These are phyloP conservation scores for Xiphophorus hellerii DNA, from an alignment of 2,113 vertebrate species.

Conservation along the genomic window DNA sequence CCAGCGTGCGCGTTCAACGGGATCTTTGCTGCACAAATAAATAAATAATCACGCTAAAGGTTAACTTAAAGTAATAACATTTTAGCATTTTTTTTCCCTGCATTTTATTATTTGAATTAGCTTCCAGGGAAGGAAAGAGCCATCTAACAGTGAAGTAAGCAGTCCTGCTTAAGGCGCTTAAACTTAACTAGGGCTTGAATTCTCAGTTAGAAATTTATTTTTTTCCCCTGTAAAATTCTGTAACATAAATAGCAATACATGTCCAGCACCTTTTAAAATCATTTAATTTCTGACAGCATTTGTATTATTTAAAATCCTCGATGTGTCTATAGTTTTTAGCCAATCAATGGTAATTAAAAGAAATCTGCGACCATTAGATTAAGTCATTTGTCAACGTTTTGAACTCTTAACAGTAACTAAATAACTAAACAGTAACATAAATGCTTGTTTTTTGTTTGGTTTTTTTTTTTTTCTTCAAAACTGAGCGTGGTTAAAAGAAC, in stretches of 20 bases:
- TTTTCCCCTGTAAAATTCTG: neutral
- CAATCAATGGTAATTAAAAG: neutral
- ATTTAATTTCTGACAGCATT: too few relatives aligned
- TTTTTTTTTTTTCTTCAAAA: neutral
- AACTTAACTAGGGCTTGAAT: neutral
- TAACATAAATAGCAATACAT: too few relatives aligned
- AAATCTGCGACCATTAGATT: neutral
- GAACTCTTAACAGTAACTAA: too few relatives aligned
- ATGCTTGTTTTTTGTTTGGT: too few relatives aligned
- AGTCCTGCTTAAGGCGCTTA: neutral
- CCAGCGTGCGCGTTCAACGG: conserved; percentile 22
- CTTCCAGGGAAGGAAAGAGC: neutral
- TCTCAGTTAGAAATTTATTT: neutral
- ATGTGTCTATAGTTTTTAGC: neutral
- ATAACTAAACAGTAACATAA: neutral
- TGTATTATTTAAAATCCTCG: neutral
- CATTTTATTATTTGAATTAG: neutral
- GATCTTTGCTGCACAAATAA: conserved; percentile 40
- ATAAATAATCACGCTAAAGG: neutral
- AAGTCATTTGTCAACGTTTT: too few relatives aligned
- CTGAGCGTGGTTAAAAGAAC: neutral
- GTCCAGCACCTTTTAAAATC: too few relatives aligned
- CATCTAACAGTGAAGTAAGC: neutral
- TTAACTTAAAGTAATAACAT: too few relatives aligned
- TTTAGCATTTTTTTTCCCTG: neutral